These are phyloP conservation scores for Setophaga petechia DNA, from an alignment of 2,113 vertebrate genomes.

Conservation along the genomic window DNA sequence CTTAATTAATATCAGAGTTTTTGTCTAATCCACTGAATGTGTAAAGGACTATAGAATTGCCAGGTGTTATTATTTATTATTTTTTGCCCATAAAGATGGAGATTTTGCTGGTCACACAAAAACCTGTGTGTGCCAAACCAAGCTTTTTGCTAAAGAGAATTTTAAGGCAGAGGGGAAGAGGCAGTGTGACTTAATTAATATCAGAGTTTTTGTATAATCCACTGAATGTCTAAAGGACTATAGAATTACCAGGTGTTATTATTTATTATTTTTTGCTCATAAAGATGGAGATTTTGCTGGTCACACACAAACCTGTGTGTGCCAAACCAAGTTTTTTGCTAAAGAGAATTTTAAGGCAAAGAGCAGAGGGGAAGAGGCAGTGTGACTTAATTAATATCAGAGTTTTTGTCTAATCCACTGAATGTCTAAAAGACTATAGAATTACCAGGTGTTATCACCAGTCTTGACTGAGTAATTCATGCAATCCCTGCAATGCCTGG, in stretches of 20 bases:
- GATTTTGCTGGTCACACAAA: no score
- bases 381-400: conserved; percentile 48
- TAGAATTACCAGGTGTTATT: no score
- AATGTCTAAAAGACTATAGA: not conserved
- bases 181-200: no score
- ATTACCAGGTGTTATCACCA: conserved; percentile 22
- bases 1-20: conserved; percentile 47
- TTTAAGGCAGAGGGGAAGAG: no score
- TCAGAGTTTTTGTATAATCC: no score
- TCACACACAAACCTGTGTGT: not conserved
- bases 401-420: conserved; percentile 5
- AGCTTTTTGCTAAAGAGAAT: no score
- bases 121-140: no score
- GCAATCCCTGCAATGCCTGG: not conserved
- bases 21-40: not conserved
- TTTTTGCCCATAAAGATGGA: no score
- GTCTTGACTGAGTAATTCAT: conserved; percentile 37
- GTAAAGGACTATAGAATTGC: conserved; percentile 12
- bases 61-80: not conserved
- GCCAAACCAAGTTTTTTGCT: not conserved
- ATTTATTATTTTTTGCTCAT: not conserved
- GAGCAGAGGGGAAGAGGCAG: not conserved
- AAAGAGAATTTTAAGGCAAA: not conserved
- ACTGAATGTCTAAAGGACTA: no score
- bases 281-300: not conserved